Conservation (phyloP, 1,140 invertebrate genomes). For the Pachypsylla venusta region DNA sequence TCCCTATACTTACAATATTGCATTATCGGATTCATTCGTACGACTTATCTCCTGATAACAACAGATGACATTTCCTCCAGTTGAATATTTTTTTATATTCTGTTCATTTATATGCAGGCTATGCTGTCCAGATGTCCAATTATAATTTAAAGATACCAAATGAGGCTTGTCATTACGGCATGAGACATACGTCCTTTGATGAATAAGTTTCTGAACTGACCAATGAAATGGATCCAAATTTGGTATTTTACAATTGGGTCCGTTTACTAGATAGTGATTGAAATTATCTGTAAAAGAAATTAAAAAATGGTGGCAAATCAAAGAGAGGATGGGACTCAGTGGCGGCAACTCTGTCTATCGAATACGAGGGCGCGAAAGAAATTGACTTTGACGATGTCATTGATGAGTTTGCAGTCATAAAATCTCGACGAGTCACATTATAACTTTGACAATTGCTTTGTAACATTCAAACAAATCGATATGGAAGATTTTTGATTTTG, state of each 20-base stretch:
- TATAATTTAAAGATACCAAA: not conserved
- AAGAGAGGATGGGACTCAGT: no score
- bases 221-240: conserved; percentile 53
- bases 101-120: conserved; percentile 25
- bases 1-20: conserved; percentile 1
- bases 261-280: conserved; percentile 17
- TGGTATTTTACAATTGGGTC: conserved; percentile 55
- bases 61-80: conserved; percentile 30
- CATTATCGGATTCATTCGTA: not conserved
- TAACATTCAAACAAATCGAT: no score
- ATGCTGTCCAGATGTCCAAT: not conserved
- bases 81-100: conserved; percentile 20
- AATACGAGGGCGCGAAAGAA: no score
- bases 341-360: no score
- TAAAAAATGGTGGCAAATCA: not conserved
- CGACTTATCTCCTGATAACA: conserved; percentile 38
- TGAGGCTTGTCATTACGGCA: not conserved
- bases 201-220: conserved; percentile 13
- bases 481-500: no score
- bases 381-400: no score
- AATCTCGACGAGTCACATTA: no score
- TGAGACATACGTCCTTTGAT: not conserved
- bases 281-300: not conserved
- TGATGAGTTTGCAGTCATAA: no score
- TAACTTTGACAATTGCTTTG: no score